These are phyloP conservation scores for Rachycentron canadum DNA, from an alignment of 2,797 vertebrate genomes.

Conservation along the genomic window DNA sequence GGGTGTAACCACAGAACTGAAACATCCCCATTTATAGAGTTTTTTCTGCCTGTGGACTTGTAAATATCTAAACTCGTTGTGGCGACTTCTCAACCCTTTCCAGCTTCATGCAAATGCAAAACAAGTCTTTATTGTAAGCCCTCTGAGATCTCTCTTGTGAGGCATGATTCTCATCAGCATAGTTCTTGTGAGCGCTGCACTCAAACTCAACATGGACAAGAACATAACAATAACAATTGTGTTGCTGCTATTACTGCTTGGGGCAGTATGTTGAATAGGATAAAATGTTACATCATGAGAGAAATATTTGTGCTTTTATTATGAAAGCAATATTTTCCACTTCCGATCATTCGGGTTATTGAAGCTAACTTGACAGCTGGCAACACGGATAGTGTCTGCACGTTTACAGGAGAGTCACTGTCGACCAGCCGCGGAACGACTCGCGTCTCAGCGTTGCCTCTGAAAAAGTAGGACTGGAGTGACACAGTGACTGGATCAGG, in stretches of 20 bases:
- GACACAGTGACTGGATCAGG: accelerated
- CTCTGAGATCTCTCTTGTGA: no score
- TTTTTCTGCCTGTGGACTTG: neutral
- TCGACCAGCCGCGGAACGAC: neutral
- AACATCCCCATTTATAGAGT: neutral
- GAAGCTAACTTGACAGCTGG: neutral
- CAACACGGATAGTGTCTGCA: neutral
- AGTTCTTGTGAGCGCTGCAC: no score
- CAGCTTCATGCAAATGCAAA: no score
- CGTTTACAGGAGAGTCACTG: neutral
- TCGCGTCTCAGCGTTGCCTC: accelerated
- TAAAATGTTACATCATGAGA: no score
- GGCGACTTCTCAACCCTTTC: neutral
- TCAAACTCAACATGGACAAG: no score
- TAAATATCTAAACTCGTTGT: neutral
- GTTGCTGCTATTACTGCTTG: no score
- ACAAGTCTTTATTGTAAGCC: no score
- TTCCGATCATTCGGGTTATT: neutral
- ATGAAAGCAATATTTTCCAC: neutral
- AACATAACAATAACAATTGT: no score
- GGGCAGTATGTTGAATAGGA: no score
- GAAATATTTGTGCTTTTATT: neutral
- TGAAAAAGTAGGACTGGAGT: neutral
- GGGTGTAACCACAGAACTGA: neutral
- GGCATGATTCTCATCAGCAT: no score